These are phyloP conservation scores for Pollenia amentaria DNA, from an alignment of 2,888 invertebrate species.

Conservation along the genomic window DNA sequence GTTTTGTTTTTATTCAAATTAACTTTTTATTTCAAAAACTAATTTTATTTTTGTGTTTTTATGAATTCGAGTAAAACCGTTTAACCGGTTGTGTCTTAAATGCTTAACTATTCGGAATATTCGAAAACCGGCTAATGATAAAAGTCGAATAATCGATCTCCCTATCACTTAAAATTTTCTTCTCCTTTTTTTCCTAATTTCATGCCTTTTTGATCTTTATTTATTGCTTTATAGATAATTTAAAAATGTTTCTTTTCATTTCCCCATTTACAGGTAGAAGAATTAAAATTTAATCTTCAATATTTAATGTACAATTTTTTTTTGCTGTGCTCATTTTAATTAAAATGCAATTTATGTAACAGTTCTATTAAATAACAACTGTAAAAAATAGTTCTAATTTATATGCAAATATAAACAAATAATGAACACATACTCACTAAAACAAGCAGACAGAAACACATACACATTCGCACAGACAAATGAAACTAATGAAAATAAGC, in stretches of 20 bases:
- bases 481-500: conserved; percentile 42
- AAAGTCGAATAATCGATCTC: too few relatives aligned
- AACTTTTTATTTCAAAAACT: too few relatives aligned
- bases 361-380: conserved; percentile 49
- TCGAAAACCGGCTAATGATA: too few relatives aligned
- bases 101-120: too few relatives aligned
- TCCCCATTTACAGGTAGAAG: background rate
- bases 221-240: conserved; percentile 42
- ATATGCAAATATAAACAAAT: conserved; percentile 53
- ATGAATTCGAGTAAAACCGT: too few relatives aligned
- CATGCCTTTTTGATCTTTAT: conserved; percentile 3
- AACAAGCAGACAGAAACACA: background rate
- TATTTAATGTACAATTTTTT: background rate
- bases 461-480: conserved; percentile 36
- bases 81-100: too few relatives aligned
- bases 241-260: background rate
- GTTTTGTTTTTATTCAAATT: too few relatives aligned
- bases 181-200: too few relatives aligned
- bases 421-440: conserved; percentile 15
- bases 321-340: conserved; percentile 32
- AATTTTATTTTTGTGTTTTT: too few relatives aligned
- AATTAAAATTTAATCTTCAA: conserved; percentile 7
- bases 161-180: too few relatives aligned
- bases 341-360: conserved; percentile 62
- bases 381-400: conserved; percentile 50